Base-by-base conservation (phyloP, 2,113 vertebrate species). In the Upupa epops region DNA sequence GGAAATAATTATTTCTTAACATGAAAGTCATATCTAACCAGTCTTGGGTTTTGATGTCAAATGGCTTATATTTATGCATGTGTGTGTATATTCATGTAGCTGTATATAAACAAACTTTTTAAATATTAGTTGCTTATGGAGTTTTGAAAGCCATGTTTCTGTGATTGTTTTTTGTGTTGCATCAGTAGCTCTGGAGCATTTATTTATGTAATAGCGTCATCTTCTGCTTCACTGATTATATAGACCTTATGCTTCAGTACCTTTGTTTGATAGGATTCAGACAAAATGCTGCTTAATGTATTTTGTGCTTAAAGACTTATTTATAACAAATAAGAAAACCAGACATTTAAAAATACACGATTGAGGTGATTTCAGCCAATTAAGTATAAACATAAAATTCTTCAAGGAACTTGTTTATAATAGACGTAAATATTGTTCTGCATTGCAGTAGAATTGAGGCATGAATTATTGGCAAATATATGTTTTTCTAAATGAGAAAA, bases 191-290 rank as follows among this genome's bases (percentile, higher is more conserved):
- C 81, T 32, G 61, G 93, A 96, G 95, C 97, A 97, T 98, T 97
- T 98, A 97, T 97, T 97, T 97, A 96, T 98, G 97, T 98, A 97
- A 98, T 96, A 96, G 96, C 88, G 76, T 83, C 96, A 96, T 91
- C 97, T 98, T 98, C 97, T 92, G 95, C 97, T 96, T 96, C 92
- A 93, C 86, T 96, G 97, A 92, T 85, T 95, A 95, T 89, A 72
- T 65, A 93, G 96, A 89, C 91, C 94, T 97, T 94, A 97, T 31
- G 97, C 97, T 95, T 97, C 97, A 96, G 26, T 97, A 97, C 81
- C 65, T 95, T 94, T 94, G 91, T 93, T 96, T 97, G 96, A 97
- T 97, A 96, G 79, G 91, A 96, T 95, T 94, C 94, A 97, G 92
- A 96, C 97, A 91, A 97, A 97, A 96, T 92, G 69, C 81, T 96